These are phyloP conservation scores for Holocentrus rufus DNA, from an alignment of 2,797 vertebrate genomes.

Conservation along the genomic window DNA sequence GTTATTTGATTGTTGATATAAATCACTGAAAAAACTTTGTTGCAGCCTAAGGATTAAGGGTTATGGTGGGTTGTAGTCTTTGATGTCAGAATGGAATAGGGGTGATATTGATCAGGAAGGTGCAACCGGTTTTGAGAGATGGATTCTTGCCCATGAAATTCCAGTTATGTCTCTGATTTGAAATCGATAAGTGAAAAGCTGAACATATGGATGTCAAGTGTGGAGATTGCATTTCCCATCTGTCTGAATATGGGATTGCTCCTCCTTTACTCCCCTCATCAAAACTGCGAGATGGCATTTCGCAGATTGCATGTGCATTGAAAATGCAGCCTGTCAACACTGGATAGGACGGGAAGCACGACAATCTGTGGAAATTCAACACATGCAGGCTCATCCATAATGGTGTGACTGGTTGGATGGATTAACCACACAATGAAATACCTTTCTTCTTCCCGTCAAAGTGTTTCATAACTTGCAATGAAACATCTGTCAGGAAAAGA, in stretches of 20 bases:
- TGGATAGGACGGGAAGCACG: conserved; percentile 41
- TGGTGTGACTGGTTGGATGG: conserved; percentile 42
- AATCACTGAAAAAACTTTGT: conserved; percentile 1
- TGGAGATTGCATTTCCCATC: conserved; percentile 55
- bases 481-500: conserved; percentile 52
- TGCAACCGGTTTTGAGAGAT: conserved; percentile 2
- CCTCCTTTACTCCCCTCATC: conserved; percentile 55
- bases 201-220: conserved; percentile 41
- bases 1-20: background rate
- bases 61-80: background rate
- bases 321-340: conserved; percentile 56
- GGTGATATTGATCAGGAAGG: background rate
- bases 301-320: conserved; percentile 51
- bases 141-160: conserved; percentile 10
- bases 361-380: conserved; percentile 65
- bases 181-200: conserved; percentile 51
- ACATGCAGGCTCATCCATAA: conserved; percentile 40
- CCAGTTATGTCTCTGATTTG: conserved; percentile 38
- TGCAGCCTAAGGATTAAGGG: background rate
- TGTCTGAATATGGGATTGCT: conserved; percentile 47
- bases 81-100: background rate
- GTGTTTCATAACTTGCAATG: conserved; percentile 44
- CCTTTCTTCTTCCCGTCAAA: conserved; percentile 45
- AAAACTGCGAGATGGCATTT: conserved; percentile 52
- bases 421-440: conserved; percentile 61